These are phyloP conservation scores for Sepioteuthis lessoniana DNA, from an alignment of 2,888 invertebrate genomes.

Conservation along the genomic window DNA sequence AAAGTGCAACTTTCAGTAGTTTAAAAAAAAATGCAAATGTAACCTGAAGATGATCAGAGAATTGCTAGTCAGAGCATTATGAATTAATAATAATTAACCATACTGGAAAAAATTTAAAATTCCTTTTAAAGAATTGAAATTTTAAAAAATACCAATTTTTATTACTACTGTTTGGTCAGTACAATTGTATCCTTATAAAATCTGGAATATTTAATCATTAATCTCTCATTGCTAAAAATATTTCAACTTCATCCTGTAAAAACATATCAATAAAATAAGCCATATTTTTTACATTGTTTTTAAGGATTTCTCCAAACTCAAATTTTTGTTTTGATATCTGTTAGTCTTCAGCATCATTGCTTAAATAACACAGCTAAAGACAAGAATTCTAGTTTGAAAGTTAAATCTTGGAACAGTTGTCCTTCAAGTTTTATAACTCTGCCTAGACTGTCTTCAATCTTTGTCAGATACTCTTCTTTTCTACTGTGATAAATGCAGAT, in stretches of 20 bases:
- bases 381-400: neutral
- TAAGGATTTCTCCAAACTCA: no score
- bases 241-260: neutral
- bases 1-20: neutral
- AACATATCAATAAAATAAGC: neutral
- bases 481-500: neutral
- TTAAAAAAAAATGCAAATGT: neutral
- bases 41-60: neutral
- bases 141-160: neutral
- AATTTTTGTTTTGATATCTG: no score
- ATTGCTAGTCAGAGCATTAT: neutral
- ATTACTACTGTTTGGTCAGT: neutral
- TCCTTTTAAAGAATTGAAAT: neutral
- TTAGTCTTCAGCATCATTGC: no score
- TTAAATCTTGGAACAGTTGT: neutral
- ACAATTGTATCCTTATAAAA: neutral
- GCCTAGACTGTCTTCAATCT: no score
- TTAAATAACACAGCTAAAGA: no score
- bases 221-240: neutral
- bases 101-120: neutral
- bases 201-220: neutral
- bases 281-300: neutral
- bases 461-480: neutral
- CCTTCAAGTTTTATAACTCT: neutral
- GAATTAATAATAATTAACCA: no score